Conservation (phyloP, 2,888 invertebrate genomes). For the Arrhopalites spinosus region DNA sequence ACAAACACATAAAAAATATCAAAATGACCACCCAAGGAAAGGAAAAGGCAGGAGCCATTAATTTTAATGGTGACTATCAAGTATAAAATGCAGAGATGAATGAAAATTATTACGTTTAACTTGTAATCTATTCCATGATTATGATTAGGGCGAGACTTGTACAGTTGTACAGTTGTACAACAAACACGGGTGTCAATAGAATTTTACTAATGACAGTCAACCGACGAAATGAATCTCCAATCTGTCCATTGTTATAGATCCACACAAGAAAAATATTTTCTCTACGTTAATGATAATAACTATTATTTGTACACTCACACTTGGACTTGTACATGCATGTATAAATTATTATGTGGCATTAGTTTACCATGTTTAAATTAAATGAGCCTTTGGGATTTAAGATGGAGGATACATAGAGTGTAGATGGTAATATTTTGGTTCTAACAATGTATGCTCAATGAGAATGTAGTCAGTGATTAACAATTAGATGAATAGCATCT, state of each 20-base stretch:
- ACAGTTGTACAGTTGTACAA: no score
- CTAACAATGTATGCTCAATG: slow-evolving; percentile 30
- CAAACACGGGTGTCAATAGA: slow-evolving; percentile 13
- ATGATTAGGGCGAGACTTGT: neutral
- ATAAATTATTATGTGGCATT: no score
- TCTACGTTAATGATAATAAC: no score
- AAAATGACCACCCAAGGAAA: slow-evolving; percentile 18
- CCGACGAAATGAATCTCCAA: neutral
- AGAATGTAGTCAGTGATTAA: slow-evolving; percentile 43
- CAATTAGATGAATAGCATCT: slow-evolving; percentile 46
- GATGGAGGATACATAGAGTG: no score
- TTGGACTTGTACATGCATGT: no score
- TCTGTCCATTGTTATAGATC: no score
- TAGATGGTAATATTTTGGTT: no score
- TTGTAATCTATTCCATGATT: slow-evolving; percentile 8
- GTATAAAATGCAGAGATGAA: neutral
- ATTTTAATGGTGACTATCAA: slow-evolving; percentile 4
- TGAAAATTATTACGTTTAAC: neutral
- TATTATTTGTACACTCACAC: no score
- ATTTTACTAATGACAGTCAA: slow-evolving; percentile 18
- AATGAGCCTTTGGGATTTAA: no score
- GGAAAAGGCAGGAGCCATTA: slow-evolving; percentile 9
- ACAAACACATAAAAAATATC: neutral
- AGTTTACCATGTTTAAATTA: no score
- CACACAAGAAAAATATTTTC: no score